A percentile compares a stretch with the other conserved stretches of the same genome.
These are phyloP conservation scores for Tychaedon coryphoeus DNA, from an alignment of 2,113 vertebrate genomes.

Conservation along the genomic window DNA sequence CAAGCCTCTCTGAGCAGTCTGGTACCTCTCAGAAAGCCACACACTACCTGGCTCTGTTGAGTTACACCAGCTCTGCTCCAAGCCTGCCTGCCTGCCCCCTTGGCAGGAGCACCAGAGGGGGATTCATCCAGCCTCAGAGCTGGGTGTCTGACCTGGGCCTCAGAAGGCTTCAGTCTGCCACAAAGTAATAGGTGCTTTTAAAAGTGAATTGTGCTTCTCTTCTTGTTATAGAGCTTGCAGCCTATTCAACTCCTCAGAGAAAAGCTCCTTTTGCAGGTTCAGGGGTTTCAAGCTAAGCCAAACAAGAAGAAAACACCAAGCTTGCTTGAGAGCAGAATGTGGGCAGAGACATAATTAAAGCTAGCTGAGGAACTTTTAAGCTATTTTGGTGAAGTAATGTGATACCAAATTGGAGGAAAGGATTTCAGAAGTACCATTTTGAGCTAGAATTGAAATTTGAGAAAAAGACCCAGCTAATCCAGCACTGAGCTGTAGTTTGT, in stretches of 20 bases:
- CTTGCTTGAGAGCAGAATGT: neutral
- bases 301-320: neutral
- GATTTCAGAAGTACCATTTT: neutral
- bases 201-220: neutral
- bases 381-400: neutral
- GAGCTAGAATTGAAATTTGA: neutral
- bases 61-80: neutral
- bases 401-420: neutral
- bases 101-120: neutral
- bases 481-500: neutral
- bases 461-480: neutral
- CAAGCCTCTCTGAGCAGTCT: neutral
- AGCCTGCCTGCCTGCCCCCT: neutral
- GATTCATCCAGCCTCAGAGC: neutral
- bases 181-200: neutral
- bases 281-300: neutral
- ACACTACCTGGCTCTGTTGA: neutral
- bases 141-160: neutral
- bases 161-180: neutral
- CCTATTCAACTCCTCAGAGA: neutral
- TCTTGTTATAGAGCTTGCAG: neutral
- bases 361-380: neutral
- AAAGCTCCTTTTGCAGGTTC: neutral
- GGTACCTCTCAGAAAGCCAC: neutral
- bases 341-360: neutral